Evolutionary conservation across 2,113 vertebrate genomes (phyloP), one percentile per base, ranked within the genome.

Genomic region (Rhadina sibilatrix): DNA sequence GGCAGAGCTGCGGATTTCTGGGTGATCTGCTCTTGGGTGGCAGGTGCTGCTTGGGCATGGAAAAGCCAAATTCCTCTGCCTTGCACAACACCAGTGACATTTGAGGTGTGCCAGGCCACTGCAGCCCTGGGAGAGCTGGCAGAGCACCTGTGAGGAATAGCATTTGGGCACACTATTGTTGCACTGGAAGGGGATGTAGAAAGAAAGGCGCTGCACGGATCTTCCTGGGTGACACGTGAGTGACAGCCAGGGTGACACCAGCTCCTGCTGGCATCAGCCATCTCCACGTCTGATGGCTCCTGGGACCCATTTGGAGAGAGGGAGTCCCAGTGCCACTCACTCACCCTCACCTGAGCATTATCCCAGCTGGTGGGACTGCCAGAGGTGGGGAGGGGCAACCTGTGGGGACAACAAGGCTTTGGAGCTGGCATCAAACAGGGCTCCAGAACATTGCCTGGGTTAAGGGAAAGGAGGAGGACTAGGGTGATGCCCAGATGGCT

Each of bases 141-240:
- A 69, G 57, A 17, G n/a, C 31, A 79, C 42, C 57, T 40, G 53
- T 2, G 10, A 40, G 57, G 64, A 68, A 7, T 1, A 46, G n/a
- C 65, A 38, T 15, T 23, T 2, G 1, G 21, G 31, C 21, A 14
- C 0, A 0, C n/a, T 35, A 30, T 19, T 0, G 0, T 21, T 59
- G 52, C 40, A 12, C 2, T 38, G n/a, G 9, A 28, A 0, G 0
- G 44, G 47, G 54, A 52, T 30, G 37, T 28, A n/a, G 88, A 63
- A 42, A 27, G 44, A 33, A 74, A 60, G 30, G 15, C 18, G 61
- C 30, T 5, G 23, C 25, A 50, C 0, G 0, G 25, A 46, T 53
- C 52, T 52, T 19, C 25, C 68, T 1, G 2, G 31, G 68, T 71
- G 79, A 44, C 31, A 24, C 37, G 15, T 0, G 0, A 20, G 44